phyloP scores from a whole-genome alignment of 2,888 invertebrate genomes.

The Platycheirus rosarum region DNA sequence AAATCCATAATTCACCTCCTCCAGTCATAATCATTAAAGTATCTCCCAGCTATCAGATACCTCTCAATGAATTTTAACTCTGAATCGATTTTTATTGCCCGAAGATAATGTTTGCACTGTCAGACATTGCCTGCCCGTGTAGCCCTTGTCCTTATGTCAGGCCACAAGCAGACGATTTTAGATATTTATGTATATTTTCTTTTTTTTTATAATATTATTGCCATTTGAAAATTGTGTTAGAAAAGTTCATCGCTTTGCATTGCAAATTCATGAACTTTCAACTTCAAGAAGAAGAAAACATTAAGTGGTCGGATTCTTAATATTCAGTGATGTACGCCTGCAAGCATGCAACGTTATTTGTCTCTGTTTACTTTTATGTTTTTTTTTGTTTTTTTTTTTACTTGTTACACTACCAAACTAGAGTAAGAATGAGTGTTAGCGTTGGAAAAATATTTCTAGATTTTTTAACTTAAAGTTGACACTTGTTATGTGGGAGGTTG shows the following conservation, averaged over 20 bases:
- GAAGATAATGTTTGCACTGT: not conserved
- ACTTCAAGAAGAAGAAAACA: conserved; percentile 5
- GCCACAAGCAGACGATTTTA: not conserved
- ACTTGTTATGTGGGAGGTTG: conserved; percentile 16
- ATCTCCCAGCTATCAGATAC: not conserved
- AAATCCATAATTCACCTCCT: conserved; percentile 12
- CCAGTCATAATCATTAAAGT: conserved; percentile 3
- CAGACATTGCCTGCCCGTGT: not conserved
- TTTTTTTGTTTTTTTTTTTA: not conserved
- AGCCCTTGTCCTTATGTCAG: not conserved
- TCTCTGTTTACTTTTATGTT: no score
- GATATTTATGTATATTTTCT: not conserved
- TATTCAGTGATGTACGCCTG: not conserved
- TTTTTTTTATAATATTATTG: not conserved
- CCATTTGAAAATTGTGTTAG: not conserved
- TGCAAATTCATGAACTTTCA: conserved; percentile 14
- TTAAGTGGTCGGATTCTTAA: conserved; percentile 6
- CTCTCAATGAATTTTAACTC: not conserved
- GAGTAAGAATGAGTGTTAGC: not conserved
- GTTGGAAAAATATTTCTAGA: not conserved
- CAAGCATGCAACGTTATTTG: not conserved
- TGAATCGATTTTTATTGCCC: conserved; percentile 17
- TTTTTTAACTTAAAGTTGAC: conserved; percentile 11
- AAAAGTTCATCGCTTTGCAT: conserved; percentile 12
- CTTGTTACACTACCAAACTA: not conserved